A percentile compares a stretch with the other conserved stretches of the same genome.
Evolutionary conservation across 2,113 vertebrate genomes (phyloP).

Genomic region (Perca fluviatilis): DNA sequence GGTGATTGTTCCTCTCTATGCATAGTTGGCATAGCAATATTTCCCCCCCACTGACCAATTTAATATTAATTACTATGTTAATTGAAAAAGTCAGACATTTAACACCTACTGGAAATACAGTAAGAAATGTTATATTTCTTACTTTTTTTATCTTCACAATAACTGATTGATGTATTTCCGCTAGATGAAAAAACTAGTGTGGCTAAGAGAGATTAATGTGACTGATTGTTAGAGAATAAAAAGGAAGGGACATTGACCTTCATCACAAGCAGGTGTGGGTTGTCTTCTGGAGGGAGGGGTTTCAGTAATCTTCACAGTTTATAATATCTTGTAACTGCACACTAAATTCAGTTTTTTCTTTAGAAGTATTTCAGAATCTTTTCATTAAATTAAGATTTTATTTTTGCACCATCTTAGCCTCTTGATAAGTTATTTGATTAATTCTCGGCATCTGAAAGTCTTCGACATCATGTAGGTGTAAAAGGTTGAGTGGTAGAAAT

Average conservation of each 20-base stretch:
- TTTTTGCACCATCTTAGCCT: too few species aligned
- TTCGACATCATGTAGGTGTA: not conserved
- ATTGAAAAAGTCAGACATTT: not conserved
- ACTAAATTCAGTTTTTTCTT: too few species aligned
- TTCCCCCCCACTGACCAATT: not conserved
- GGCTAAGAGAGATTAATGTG: too few species aligned
- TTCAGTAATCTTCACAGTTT: too few species aligned
- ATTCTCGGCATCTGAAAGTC: not conserved
- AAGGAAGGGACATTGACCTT: not conserved
- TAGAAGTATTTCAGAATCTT: too few species aligned
- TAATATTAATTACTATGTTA: not conserved
- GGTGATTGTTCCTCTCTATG: not conserved
- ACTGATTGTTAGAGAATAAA: slow-evolving; percentile 3
- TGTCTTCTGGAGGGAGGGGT: too few species aligned
- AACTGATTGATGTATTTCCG: not conserved
- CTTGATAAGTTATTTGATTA: too few species aligned
- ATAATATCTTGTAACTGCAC: too few species aligned
- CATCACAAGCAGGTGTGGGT: not conserved
- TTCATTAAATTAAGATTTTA: too few species aligned
- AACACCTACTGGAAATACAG: not conserved
- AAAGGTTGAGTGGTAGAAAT: not conserved
- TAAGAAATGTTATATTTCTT: not conserved
- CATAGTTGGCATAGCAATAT: not conserved
- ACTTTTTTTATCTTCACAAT: not conserved
- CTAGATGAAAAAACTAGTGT: not conserved